Conservation (phyloP, 2,113 vertebrate genomes). For the Platichthys flesus region DNA sequence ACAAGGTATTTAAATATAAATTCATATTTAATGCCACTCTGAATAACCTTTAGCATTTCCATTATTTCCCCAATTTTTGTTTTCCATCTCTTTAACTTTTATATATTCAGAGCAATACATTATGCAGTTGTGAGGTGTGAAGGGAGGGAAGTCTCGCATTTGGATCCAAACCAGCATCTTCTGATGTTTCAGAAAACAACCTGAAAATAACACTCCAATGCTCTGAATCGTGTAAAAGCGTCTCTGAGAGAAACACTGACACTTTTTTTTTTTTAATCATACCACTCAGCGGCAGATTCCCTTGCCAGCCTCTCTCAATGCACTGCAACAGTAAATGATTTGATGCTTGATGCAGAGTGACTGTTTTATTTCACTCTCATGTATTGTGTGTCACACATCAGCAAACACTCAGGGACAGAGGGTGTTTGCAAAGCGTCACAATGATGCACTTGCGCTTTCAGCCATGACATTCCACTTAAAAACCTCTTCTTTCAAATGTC, state of each 20-base stretch:
- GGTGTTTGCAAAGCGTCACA: conserved; percentile 2
- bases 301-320: background rate
- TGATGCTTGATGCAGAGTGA: conserved; percentile 29
- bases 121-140: background rate
- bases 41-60: too few relatives aligned
- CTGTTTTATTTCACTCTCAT: background rate
- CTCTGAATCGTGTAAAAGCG: background rate
- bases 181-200: background rate
- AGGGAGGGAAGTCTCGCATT: background rate
- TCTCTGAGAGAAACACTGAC: background rate
- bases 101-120: background rate
- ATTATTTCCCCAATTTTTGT: too few relatives aligned
- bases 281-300: conserved; percentile 9
- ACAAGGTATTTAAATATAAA: too few relatives aligned
- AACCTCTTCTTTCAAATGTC: background rate
- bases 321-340: conserved; percentile 19
- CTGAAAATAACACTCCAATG: background rate
- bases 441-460: conserved; percentile 1
- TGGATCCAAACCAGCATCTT: background rate
- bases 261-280: conserved; percentile 20
- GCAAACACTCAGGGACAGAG: background rate
- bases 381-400: conserved; percentile 14
- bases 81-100: too few relatives aligned
- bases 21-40: too few relatives aligned
- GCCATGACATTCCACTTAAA: background rate